These are phyloP conservation scores for Campylorhamphus procurvoides DNA, from an alignment of 2,113 vertebrate genomes.

Conservation along the genomic window DNA sequence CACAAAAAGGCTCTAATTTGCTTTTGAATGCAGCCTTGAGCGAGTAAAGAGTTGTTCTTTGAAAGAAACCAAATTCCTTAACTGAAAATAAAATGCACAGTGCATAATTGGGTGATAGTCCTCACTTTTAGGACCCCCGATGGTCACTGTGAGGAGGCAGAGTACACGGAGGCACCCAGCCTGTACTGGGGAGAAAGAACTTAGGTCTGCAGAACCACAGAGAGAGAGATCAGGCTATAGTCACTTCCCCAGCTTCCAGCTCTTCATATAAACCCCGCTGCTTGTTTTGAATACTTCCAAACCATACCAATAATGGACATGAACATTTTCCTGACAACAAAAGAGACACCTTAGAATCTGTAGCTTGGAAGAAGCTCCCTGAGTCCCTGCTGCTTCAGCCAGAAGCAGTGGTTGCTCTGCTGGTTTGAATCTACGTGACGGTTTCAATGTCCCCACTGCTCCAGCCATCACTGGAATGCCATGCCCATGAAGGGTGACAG, in stretches of 20 bases:
- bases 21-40: background rate
- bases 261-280: background rate
- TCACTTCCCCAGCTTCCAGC: background rate
- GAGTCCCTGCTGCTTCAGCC: background rate
- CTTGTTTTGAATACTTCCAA: background rate
- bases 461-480: background rate
- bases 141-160: background rate
- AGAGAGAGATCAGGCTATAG: background rate
- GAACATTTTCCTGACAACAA: background rate
- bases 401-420: background rate
- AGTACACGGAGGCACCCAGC: rapidly evolving
- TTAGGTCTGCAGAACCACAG: background rate
- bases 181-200: background rate
- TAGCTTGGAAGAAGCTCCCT: background rate
- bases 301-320: rapidly evolving
- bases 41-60: background rate
- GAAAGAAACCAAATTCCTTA: background rate
- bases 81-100: background rate
- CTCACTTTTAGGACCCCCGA: background rate
- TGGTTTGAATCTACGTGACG: background rate
- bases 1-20: background rate
- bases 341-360: background rate
- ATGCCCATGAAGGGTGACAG: background rate
- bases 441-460: background rate
- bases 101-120: background rate